Percentiles rank a stretch among this genome's conserved stretches.
These are phyloP conservation scores for Diplazon laetatorius DNA, from an alignment of 2,888 invertebrate genomes.

Conservation along the genomic window DNA sequence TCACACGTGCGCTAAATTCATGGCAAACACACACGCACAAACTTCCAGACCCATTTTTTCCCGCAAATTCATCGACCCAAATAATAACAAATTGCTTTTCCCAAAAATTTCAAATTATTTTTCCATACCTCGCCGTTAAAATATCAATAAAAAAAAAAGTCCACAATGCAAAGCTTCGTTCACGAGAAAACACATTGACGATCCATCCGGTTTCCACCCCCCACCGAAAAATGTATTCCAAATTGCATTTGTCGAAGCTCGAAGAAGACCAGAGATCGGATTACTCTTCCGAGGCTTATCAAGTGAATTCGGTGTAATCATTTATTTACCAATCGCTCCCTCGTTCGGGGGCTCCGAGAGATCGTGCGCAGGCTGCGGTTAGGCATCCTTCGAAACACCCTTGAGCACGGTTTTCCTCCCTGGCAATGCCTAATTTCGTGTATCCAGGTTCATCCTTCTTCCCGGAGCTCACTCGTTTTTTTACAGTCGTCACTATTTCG, in stretches of 20 bases:
- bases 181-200: neutral
- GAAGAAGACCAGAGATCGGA: constrained; percentile 13
- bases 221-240: neutral
- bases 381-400: constrained; percentile 15
- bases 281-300: constrained; percentile 41
- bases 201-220: neutral
- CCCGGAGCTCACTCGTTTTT: constrained; percentile 1
- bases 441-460: neutral
- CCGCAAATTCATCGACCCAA: no score
- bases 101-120: no score
- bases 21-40: no score
- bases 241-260: neutral
- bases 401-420: constrained; percentile 5
- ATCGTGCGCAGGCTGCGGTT: constrained; percentile 27
- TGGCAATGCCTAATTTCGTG: constrained; percentile 32
- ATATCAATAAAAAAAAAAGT: no score
- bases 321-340: constrained; percentile 43
- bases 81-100: no score
- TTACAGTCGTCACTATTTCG: constrained; percentile 43
- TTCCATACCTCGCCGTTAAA: no score
- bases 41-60: no score
- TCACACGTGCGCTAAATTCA: no score
- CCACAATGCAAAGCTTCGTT: no score
- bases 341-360: constrained; percentile 22
- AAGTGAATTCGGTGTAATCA: constrained; percentile 48